Evolutionary conservation across 2,888 invertebrate genomes (phyloP).

Genomic region (Mythimna loreyi): DNA sequence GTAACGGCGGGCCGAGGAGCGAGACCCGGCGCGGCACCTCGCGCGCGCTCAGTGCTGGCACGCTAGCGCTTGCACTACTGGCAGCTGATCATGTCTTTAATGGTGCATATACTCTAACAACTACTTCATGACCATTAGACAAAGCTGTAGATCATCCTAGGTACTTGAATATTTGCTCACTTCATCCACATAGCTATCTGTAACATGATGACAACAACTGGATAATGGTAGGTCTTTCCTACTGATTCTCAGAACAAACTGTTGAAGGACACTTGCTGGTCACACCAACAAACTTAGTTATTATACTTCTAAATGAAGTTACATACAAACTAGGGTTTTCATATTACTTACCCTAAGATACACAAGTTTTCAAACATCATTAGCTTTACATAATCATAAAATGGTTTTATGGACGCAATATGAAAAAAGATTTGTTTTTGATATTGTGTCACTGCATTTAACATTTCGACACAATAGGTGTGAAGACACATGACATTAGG

Average conservation of each 20-base stretch:
- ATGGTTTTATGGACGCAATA: no score
- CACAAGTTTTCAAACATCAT: no score
- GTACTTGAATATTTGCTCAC: slow-evolving; percentile 23
- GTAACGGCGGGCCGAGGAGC: slow-evolving; percentile 49
- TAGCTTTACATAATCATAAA: no score
- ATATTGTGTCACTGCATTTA: no score
- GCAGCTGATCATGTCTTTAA: slow-evolving; percentile 84
- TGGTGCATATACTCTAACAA: slow-evolving; percentile 69
- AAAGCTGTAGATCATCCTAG: slow-evolving; percentile 32
- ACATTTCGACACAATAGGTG: no score
- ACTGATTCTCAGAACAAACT: background rate
- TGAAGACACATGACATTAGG: no score
- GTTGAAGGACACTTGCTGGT: background rate
- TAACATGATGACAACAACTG: background rate
- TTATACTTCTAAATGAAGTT: background rate
- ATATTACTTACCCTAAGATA: no score
- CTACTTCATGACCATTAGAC: slow-evolving; percentile 39
- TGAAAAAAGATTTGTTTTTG: no score
- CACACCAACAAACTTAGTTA: background rate
- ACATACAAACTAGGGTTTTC: no score
- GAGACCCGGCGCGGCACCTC: slow-evolving; percentile 35
- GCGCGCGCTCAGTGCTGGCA: slow-evolving; percentile 69
- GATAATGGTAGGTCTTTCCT: background rate
- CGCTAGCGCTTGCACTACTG: slow-evolving; percentile 79
- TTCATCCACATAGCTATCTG: slow-evolving; percentile 2